phyloP scores from a whole-genome alignment of 2,888 invertebrate genomes.

The Aphelenchoides bicaudatus region DNA sequence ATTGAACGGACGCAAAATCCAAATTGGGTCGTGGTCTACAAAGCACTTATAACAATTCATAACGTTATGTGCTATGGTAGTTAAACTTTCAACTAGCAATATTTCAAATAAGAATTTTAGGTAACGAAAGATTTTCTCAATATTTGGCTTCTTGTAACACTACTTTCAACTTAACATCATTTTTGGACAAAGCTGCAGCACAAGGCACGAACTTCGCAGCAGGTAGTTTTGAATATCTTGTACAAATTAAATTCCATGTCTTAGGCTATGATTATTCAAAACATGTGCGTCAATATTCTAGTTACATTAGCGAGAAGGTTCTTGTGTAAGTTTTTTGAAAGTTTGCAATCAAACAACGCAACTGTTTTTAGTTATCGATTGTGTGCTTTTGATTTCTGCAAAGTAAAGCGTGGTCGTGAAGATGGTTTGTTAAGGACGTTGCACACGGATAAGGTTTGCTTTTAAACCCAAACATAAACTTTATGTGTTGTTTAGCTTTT shows the following conservation, averaged over 20 bases:
- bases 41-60: slow-evolving; percentile 93
- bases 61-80: slow-evolving; percentile 99
- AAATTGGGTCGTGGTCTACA: slow-evolving; percentile 98
- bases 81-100: slow-evolving; percentile 93
- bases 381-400: slow-evolving; percentile 99
- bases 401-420: slow-evolving; percentile 93
- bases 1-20: slow-evolving; percentile 95
- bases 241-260: slow-evolving; percentile 41
- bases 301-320: slow-evolving; percentile 99
- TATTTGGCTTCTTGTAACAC: slow-evolving; percentile 99
- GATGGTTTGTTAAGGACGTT: slow-evolving; percentile 93
- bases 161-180: slow-evolving; percentile 94
- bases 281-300: slow-evolving; percentile 95
- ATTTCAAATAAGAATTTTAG: not conserved
- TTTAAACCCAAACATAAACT: not conserved
- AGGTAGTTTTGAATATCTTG: slow-evolving; percentile 23
- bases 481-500: slow-evolving; percentile 67
- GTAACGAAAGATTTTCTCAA: slow-evolving; percentile 81
- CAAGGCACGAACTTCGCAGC: slow-evolving; percentile 74
- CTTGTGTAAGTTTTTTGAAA: too few species aligned
- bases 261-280: slow-evolving; percentile 98
- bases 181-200: slow-evolving; percentile 91
- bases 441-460: slow-evolving; percentile 81
- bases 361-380: slow-evolving; percentile 91
- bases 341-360: too few species aligned